These are phyloP conservation scores for Coregonus clupeaformis DNA, from an alignment of 2,113 vertebrate species.

Conservation along the genomic window DNA sequence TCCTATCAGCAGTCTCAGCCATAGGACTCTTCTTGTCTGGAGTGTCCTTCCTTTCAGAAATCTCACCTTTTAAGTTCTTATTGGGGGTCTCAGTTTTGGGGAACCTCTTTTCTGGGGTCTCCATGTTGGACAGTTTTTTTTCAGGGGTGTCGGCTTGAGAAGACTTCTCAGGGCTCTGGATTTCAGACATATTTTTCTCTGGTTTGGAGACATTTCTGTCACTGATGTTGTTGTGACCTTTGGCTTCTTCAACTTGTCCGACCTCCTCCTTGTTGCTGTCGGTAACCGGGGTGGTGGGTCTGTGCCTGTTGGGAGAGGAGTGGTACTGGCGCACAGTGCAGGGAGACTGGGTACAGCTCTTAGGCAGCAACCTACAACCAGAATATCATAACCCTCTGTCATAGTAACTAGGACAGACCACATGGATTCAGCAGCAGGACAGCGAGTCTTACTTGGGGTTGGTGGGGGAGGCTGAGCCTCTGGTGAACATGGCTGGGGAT, in stretches of 20 bases:
- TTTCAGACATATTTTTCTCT: slow-evolving; percentile 58
- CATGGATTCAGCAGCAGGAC: not conserved
- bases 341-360: slow-evolving; percentile 81
- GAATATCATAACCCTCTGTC: not conserved
- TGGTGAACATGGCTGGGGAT: slow-evolving; percentile 76
- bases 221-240: slow-evolving; percentile 15
- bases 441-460: slow-evolving; percentile 78
- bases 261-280: slow-evolving; percentile 64
- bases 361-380: slow-evolving; percentile 76
- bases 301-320: slow-evolving; percentile 80
- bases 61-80: slow-evolving; percentile 31
- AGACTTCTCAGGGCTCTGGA: slow-evolving; percentile 44
- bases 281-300: slow-evolving; percentile 49
- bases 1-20: slow-evolving; percentile 56
- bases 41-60: slow-evolving; percentile 32
- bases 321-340: slow-evolving; percentile 64
- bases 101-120: slow-evolving; percentile 41
- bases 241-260: slow-evolving; percentile 57
- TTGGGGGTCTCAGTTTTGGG: slow-evolving; percentile 29
- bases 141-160: slow-evolving; percentile 46
- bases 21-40: slow-evolving; percentile 6
- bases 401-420: not conserved
- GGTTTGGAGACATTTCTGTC: slow-evolving; percentile 40
- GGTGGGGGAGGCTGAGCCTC: slow-evolving; percentile 79
- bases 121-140: slow-evolving; percentile 58